phyloP scores from a whole-genome alignment of 2,113 vertebrate genomes.

The Phasianus colchicus region DNA sequence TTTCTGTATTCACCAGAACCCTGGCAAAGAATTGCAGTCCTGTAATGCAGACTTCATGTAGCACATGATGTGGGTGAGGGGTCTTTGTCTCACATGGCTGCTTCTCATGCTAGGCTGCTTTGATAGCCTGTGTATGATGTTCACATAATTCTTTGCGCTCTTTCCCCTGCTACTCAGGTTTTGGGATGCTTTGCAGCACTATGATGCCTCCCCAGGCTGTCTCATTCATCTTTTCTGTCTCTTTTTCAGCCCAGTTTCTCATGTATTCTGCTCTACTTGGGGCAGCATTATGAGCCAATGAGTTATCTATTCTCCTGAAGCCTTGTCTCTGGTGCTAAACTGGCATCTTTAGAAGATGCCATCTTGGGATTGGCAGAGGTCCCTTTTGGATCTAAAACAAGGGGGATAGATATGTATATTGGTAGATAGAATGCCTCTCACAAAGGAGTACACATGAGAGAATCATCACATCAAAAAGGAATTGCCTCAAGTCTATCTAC shows the following conservation, averaged over 20 bases:
- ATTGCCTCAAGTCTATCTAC: not conserved
- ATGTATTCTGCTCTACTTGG: not conserved
- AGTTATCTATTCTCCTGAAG: not conserved
- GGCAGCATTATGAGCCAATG: not conserved
- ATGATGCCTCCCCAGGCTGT: not conserved
- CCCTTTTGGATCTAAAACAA: not conserved
- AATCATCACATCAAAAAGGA: not conserved
- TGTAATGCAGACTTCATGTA: not conserved
- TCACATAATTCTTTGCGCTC: not conserved
- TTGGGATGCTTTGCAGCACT: not conserved
- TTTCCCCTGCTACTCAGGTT: not conserved
- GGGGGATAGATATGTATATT: not conserved
- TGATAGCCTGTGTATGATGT: not conserved
- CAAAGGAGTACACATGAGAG: accelerated
- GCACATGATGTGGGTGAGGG: not conserved
- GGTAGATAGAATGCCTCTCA: not conserved
- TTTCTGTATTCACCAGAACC: not conserved
- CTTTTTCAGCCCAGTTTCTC: not conserved
- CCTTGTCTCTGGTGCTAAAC: not conserved
- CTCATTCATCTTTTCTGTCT: not conserved
- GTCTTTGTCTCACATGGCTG: not conserved
- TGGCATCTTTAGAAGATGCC: not conserved
- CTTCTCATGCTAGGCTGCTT: not conserved
- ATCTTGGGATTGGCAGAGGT: not conserved
- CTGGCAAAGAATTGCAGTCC: not conserved